Base-by-base conservation (phyloP, 37 sponge, comb jelly and placozoan species). In the Cladorhizidae sp. region DNA sequence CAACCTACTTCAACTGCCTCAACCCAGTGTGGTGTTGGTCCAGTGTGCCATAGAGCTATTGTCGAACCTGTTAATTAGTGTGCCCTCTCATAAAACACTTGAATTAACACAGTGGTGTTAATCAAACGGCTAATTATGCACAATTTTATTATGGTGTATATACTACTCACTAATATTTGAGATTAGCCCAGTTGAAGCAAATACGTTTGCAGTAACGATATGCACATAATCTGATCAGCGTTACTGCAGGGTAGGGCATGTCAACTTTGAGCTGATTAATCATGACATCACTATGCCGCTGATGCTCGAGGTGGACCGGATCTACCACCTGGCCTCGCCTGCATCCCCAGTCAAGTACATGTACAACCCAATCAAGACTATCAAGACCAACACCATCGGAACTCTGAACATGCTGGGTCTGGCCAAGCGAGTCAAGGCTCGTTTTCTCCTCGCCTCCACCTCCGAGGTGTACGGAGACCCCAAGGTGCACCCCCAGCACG, bases 311-410 rank as follows among this genome's bases (percentile, higher is more conserved):
- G 96, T 97, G 33, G 98, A 97, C 64, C 85, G 95, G 79, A 97
- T 97, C 11, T 97, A 97, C 67, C 98, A 97, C 64, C 67, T 97
- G 42, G 98, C 98, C 7, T 97, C 94, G 5, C 98, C 98, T 28
- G 98, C 98, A 22, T 97, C 98, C 22, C 98, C 98, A n/a, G 87
- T 90, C 40, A 86, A 95, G 73, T 97, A 97, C 79, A 91, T 97
- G 96, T 95, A 92, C 78, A 94, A 97, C 58, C 95, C 98, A 6
- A 76, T 95, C 57, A 92, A 95, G 75, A 91, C 89, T 49, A 83
- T 93, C 42, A 89, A 93, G 77, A 89, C 91, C 40, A 97, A 93
- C 64, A 87, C 95, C 9, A 67, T 95, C 23, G 98, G 98, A 8
- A 97, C 98, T 20, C 79, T 95, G 37, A 95, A 95, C 87, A 83